Evolutionary conservation across 2,797 vertebrate genomes (phyloP).

Genomic region (Sternarchorhynchus goeldii): DNA sequence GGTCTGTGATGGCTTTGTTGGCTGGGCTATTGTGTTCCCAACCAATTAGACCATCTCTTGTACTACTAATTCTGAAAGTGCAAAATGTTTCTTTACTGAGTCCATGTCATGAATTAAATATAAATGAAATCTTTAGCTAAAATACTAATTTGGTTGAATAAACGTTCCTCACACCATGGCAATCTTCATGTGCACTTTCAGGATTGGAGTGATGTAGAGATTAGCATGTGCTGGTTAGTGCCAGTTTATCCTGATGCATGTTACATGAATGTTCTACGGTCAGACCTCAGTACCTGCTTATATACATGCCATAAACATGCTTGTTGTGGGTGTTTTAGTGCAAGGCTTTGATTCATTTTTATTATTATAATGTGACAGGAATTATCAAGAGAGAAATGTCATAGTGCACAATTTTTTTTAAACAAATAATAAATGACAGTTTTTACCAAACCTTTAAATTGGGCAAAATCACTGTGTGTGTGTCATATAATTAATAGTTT

Average conservation of each 20-base stretch:
- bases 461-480: conserved; percentile 69
- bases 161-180: background rate
- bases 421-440: conserved; percentile 74
- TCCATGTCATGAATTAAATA: background rate
- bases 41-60: background rate
- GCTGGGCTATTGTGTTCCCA: conserved; percentile 15
- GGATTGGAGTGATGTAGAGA: conserved; percentile 18
- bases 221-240: conserved; percentile 59
- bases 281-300: conserved; percentile 68
- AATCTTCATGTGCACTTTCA: conserved; percentile 6
- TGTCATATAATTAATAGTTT: conserved; percentile 5
- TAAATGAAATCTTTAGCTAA: too few relatives aligned
- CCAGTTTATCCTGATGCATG: conserved; percentile 69
- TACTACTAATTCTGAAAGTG: conserved; percentile 23
- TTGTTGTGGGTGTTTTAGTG: conserved; percentile 61
- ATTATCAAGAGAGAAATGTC: conserved; percentile 64
- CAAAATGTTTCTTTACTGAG: background rate
- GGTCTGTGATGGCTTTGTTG: conserved; percentile 17
- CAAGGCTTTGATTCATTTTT: conserved; percentile 55
- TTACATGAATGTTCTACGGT: conserved; percentile 61
- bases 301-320: conserved; percentile 57
- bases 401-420: conserved; percentile 61
- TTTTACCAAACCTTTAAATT: conserved; percentile 68
- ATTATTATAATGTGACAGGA: conserved; percentile 61
- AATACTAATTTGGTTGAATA: too few relatives aligned